A percentile compares a stretch with the other conserved stretches of the same genome.
These are phyloP conservation scores for Zaprionus camerounensis DNA, from an alignment of 1,140 invertebrate genomes.

Conservation along the genomic window DNA sequence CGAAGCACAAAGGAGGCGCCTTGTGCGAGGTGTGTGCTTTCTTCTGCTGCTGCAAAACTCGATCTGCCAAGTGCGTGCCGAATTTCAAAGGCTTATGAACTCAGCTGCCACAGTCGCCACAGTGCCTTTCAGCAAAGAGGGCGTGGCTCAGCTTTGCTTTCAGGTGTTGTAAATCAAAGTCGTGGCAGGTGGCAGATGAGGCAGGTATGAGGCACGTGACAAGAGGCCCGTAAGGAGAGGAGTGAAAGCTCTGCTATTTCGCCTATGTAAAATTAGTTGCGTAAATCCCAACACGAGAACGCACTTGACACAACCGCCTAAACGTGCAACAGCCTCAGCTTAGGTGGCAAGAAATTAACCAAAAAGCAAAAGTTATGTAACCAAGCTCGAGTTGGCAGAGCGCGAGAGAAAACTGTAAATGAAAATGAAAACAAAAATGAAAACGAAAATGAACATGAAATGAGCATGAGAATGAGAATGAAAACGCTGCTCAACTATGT, in stretches of 20 bases:
- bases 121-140: not conserved
- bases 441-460: constrained; percentile 4
- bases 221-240: no score
- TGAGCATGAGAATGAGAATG: constrained; percentile 43
- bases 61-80: constrained; percentile 28
- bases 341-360: constrained; percentile 56
- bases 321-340: constrained; percentile 37
- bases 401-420: not conserved
- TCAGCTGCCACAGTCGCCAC: not conserved
- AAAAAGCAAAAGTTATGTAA: constrained; percentile 64
- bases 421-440: constrained; percentile 2
- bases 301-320: constrained; percentile 62
- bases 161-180: constrained; percentile 75
- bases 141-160: constrained; percentile 7
- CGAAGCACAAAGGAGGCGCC: not conserved
- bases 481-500: constrained; percentile 72
- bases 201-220: no score
- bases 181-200: constrained; percentile 25
- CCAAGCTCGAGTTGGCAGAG: not conserved
- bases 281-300: constrained; percentile 81
- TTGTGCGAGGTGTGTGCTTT: not conserved
- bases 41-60: constrained; percentile 26
- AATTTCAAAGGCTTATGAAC: constrained; percentile 60
- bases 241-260: constrained; percentile 61
- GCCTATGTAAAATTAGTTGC: constrained; percentile 79